These are phyloP conservation scores for Alectoris magna DNA, from an alignment of 2,797 vertebrate genomes.

Conservation along the genomic window DNA sequence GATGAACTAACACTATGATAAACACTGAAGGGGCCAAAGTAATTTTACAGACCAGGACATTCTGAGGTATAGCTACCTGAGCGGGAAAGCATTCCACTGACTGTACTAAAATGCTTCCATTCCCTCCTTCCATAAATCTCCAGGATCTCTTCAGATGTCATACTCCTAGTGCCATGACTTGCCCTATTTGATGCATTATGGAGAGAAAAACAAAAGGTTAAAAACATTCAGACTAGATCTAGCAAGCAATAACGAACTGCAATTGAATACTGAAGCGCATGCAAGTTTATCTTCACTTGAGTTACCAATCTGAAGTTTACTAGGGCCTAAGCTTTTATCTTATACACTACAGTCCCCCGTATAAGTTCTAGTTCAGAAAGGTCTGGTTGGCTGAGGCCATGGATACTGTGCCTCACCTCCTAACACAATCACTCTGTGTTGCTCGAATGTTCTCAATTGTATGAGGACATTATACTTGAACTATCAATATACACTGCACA, in stretches of 20 bases:
- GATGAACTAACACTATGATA: neutral
- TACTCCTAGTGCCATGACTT: conserved; percentile 89
- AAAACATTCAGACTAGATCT: neutral
- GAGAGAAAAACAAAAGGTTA: neutral
- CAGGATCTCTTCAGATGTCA: conserved; percentile 86
- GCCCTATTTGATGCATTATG: conserved; percentile 78
- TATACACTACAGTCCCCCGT: neutral
- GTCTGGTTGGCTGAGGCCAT: neutral
- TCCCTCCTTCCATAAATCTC: conserved; percentile 87
- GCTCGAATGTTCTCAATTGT: conserved; percentile 68
- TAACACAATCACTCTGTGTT: conserved; percentile 49
- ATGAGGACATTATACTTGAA: conserved; percentile 59
- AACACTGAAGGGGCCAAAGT: neutral
- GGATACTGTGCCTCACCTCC: conserved; percentile 49
- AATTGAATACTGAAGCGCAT: neutral
- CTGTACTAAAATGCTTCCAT: conserved; percentile 91
- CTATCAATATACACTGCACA: conserved; percentile 52
- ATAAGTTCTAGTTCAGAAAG: conserved; percentile 29
- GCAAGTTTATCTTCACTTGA: neutral
- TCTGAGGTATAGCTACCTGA: conserved; percentile 82
- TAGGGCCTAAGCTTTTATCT: conserved; percentile 7
- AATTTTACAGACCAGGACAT: neutral
- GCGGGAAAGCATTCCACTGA: conserved; percentile 88
- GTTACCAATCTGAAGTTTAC: conserved; percentile 6
- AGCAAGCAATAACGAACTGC: neutral